A percentile compares a stretch with the other conserved stretches of the same genome.
phyloP scores from a whole-genome alignment of 2,797 vertebrate genomes.

The Diplodus sargus region DNA sequence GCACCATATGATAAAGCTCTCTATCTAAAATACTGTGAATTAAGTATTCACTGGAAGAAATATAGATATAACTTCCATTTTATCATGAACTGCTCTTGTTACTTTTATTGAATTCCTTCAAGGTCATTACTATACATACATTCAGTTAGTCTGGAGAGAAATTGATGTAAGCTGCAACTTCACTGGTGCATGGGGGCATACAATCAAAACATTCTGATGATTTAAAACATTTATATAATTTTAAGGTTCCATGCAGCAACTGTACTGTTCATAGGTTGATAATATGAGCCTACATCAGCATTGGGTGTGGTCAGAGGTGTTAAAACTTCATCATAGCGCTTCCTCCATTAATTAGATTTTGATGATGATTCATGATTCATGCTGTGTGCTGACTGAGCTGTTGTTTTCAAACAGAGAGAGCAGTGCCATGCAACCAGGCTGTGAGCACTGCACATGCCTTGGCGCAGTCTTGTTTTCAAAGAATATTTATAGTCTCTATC shows the following conservation, averaged over 20 bases:
- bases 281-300: neutral
- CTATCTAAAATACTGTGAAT: too few relatives aligned
- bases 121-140: too few relatives aligned
- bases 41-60: too few relatives aligned
- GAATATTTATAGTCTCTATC: neutral
- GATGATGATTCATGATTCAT: conserved; percentile 17
- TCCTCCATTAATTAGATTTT: neutral
- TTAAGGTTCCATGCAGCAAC: neutral
- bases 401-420: conserved; percentile 16
- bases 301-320: neutral
- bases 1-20: too few relatives aligned
- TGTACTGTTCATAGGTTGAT: neutral
- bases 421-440: neutral
- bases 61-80: too few relatives aligned
- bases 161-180: too few relatives aligned
- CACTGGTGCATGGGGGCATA: too few relatives aligned
- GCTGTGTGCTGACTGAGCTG: conserved; percentile 5
- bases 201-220: too few relatives aligned
- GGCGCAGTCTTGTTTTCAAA: neutral
- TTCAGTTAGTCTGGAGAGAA: too few relatives aligned
- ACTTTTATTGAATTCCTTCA: too few relatives aligned
- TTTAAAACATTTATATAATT: neutral
- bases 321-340: neutral
- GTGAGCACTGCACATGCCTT: neutral
- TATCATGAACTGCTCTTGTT: too few relatives aligned